Base-by-base conservation (phyloP, 2,888 invertebrate species). In the Belgica antarctica region DNA sequence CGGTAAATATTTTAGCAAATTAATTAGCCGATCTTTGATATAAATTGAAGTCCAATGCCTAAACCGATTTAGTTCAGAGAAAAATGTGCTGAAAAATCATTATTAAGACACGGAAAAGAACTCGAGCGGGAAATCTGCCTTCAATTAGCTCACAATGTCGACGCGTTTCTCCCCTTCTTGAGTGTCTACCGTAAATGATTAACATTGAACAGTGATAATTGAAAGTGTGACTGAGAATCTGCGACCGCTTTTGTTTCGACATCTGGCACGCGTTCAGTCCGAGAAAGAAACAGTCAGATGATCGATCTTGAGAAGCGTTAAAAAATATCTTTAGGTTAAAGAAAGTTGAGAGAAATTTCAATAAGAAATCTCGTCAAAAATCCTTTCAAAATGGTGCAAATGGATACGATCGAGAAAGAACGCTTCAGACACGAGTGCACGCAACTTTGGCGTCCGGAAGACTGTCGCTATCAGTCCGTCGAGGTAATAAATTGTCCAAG, bases 401-500 rank as follows among this genome's bases (percentile, higher is more conserved):
- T 27, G n/a, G 27, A 66, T 25, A 66, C 65, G 2, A 46, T 66
- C 1, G 19, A 47, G 19, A 66, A 66, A 12, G 46, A 66, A 5
- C 8, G 65, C 8, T 17, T 28, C 1, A 15, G 65, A 8, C 25
- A 47, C 47, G 47, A 46, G n/a, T 47, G 47, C 24, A 25, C 46
- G 2, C 27, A 66, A n/a, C 27, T 66, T 15, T 66, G 65, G 65
- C 8, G n/a, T 63, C 5, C 3, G 22, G 25, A n/a, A 22, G 63
- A 63, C 8, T 22, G 36, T n/a, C 19, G 47, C n/a, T 47, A 12
- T 28, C 65, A 66, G 47, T 27, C 27, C 3, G 47, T 66, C 47
- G 28, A 66, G 65, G 65, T 66, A 61, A 61, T 3, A 57, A 57
- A n/a, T 61, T 8, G 52, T n/a, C n/a, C n/a, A n/a, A n/a, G n/a